phyloP scores from a whole-genome alignment of 2,888 invertebrate species.

The Acronicta psi region DNA sequence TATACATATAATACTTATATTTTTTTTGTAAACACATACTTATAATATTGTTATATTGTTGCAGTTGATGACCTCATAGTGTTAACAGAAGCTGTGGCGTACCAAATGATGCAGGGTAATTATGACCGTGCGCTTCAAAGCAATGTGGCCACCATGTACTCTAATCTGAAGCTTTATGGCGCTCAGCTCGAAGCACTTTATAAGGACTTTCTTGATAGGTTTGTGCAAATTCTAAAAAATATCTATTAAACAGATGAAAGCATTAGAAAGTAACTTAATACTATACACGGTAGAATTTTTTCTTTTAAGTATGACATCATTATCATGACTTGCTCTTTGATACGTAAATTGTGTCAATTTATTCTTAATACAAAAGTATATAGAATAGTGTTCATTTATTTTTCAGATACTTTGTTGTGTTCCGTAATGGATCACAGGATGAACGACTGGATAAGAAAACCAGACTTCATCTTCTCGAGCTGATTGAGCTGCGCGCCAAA shows the following conservation, averaged over 20 bases:
- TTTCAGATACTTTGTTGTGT: conserved; percentile 94
- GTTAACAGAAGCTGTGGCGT: conserved; percentile 94
- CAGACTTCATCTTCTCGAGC: conserved; percentile 95
- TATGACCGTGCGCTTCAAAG: conserved; percentile 92
- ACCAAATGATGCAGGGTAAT: conserved; percentile 93
- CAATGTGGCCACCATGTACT: conserved; percentile 93
- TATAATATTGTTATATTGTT: conserved; percentile 62
- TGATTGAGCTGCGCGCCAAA: conserved; percentile 97
- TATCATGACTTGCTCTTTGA: background rate
- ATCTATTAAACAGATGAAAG: no score
- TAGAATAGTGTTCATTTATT: conserved; percentile 77
- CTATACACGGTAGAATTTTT: no score
- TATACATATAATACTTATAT: no score
- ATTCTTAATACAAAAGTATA: background rate
- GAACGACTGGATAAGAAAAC: conserved; percentile 95
- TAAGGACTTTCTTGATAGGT: conserved; percentile 95
- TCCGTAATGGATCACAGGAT: conserved; percentile 96
- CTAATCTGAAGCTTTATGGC: conserved; percentile 94
- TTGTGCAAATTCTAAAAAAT: conserved; percentile 33
- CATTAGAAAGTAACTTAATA: no score
- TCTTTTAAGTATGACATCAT: no score
- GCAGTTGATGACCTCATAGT: conserved; percentile 94
- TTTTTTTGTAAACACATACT: background rate
- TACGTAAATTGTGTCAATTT: background rate
- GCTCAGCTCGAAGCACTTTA: conserved; percentile 94